phyloP scores from a whole-genome alignment of 2,888 invertebrate species.

The Yponomeuta cagnagella region DNA sequence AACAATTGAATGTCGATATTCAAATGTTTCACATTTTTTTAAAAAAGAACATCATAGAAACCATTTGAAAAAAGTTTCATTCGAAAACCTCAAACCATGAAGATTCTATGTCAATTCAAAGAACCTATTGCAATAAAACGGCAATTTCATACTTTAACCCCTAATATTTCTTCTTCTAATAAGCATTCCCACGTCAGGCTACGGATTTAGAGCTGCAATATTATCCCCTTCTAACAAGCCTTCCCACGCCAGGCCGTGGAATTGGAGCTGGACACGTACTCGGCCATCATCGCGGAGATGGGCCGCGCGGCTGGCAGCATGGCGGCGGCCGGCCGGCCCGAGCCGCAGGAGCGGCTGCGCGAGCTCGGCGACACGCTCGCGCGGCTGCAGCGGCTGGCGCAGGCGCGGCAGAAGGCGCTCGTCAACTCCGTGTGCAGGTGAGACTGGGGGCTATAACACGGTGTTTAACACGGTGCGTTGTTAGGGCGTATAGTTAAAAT shows the following conservation, averaged over 20 bases:
- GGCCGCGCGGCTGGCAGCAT: slow-evolving; percentile 89
- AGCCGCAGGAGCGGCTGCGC: slow-evolving; percentile 85
- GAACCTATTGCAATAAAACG: too few species aligned
- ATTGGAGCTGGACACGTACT: slow-evolving; percentile 92
- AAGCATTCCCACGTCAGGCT: slow-evolving; percentile 6
- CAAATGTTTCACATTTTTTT: too few species aligned
- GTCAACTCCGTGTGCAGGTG: slow-evolving; percentile 90
- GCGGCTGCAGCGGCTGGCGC: slow-evolving; percentile 86
- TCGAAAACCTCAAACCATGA: too few species aligned
- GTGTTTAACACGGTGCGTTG: too few species aligned
- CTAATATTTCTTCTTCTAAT: slow-evolving; percentile 52
- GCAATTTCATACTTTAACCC: too few species aligned
- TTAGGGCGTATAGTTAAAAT: slow-evolving; percentile 37
- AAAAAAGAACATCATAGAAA: too few species aligned
- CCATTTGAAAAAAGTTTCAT: too few species aligned
- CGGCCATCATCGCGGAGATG: slow-evolving; percentile 94
- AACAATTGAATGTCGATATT: too few species aligned
- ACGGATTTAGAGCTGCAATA: too few species aligned
- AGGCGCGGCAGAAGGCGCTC: slow-evolving; percentile 86
- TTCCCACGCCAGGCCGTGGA: slow-evolving; percentile 81
- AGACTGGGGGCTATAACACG: background rate
- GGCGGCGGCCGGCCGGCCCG: slow-evolving; percentile 88
- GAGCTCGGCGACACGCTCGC: slow-evolving; percentile 86
- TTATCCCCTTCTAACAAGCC: too few species aligned
- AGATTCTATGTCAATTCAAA: too few species aligned